Evolutionary conservation across 2,888 invertebrate species (phyloP).

Genomic region (Torymus auratus): DNA sequence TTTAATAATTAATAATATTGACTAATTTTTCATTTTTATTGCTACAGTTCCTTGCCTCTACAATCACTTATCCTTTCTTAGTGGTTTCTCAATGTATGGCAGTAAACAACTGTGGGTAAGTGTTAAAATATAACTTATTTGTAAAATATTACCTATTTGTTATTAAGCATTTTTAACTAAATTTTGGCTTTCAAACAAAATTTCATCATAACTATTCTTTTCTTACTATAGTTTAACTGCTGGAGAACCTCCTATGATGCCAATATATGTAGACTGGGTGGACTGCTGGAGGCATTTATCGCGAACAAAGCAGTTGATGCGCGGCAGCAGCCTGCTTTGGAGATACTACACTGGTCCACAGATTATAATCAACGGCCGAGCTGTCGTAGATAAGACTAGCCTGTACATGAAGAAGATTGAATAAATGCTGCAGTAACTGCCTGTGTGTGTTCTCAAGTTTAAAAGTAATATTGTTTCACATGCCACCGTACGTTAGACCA

Average conservation of each 20-base stretch:
- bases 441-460: conserved; percentile 39
- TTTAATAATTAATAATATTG: neutral
- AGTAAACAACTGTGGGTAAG: conserved; percentile 86
- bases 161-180: too few species aligned
- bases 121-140: conserved; percentile 45
- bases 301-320: conserved; percentile 86
- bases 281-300: conserved; percentile 90
- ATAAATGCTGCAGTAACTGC: conserved; percentile 12
- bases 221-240: conserved; percentile 77
- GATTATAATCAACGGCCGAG: conserved; percentile 62
- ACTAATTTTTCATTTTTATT: conserved; percentile 45
- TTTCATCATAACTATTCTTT: neutral
- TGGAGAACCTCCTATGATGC: conserved; percentile 91
- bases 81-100: conserved; percentile 95
- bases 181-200: too few species aligned
- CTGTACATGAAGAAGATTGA: conserved; percentile 33
- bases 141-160: too few species aligned
- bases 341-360: conserved; percentile 82
- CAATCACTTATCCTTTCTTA: conserved; percentile 93
- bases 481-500: conserved; percentile 16
- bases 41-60: conserved; percentile 85
- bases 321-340: conserved; percentile 90
- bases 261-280: conserved; percentile 87
- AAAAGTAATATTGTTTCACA: conserved; percentile 32
- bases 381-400: conserved; percentile 37